Base-by-base conservation (phyloP, 2,113 vertebrate species). In the Chloroceryle aenea region DNA sequence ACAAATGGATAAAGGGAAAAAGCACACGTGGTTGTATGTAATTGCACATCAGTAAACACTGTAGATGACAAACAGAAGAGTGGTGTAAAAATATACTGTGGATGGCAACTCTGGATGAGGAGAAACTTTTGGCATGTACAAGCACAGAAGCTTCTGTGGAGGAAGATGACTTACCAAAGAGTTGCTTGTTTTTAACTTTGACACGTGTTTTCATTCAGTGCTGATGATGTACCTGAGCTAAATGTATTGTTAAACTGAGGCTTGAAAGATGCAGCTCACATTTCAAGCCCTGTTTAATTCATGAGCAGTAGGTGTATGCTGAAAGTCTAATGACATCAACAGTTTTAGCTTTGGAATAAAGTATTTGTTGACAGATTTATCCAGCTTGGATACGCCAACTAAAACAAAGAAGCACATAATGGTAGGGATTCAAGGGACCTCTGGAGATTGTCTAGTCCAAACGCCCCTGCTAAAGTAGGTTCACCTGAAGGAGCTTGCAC, bases 51-150 rank as follows among this genome's bases (percentile, higher is more conserved):
- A 86, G 74, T 77, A 84, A 86, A 50, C 20, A 4, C 64, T 55
- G 61, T 34, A 77, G 90, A 84, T 7, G 86, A 94, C 19, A 93
- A 93, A 95, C 72, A 93, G 68, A 80, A 66, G 75, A 93, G 68
- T 1, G 32, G 45, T 80, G 88, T 75, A 90, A 88, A 96, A 95
- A 89, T 71, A 84, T 71, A 47, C 92, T 78, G 90, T 59, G 83
- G 86, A 59, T 95, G 88, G 94, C 96, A 97, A 53, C 79, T 58
- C 85, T 7, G 79, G 64, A 63, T 81, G 94, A 95, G 34, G 61
- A 95, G 42, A 62, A 95, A n/a, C 72, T 95, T 87, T 67, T 92
- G 88, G 92, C 55, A 4, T 19, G 12, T 3, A 55, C 0, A 1
- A 90, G 68, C 47, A 55, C 42, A 47, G 83, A 71, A 96, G 72